phyloP scores from a whole-genome alignment of 2,113 vertebrate species.

The Scophthalmus maximus region DNA sequence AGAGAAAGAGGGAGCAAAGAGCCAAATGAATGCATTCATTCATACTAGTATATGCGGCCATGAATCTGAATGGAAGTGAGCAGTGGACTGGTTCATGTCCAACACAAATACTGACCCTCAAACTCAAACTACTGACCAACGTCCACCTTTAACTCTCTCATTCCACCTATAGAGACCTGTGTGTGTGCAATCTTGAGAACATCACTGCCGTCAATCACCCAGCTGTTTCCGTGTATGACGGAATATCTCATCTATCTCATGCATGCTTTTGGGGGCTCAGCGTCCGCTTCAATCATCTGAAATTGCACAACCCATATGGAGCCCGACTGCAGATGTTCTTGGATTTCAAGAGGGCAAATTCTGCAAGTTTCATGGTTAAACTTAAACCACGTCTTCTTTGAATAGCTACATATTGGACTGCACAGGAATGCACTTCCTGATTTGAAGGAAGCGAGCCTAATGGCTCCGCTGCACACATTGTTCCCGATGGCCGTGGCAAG shows the following conservation, averaged over 20 bases:
- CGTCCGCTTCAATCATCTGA: conserved; percentile 39
- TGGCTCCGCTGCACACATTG: conserved; percentile 60
- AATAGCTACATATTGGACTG: conserved; percentile 26
- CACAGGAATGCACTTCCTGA: conserved; percentile 42
- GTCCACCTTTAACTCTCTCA: conserved; percentile 15
- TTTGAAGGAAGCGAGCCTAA: conserved; percentile 37
- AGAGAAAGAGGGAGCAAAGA: conserved; percentile 30
- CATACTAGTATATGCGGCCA: conserved; percentile 18
- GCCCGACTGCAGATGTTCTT: conserved; percentile 19
- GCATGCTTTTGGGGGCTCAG: conserved; percentile 12
- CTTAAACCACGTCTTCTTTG: conserved; percentile 43
- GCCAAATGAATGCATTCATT: conserved; percentile 60
- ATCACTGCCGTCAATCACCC: conserved; percentile 17
- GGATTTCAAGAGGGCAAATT: conserved; percentile 32
- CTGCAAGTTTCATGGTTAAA: conserved; percentile 46
- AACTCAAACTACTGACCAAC: conserved; percentile 35
- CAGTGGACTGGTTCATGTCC: conserved; percentile 33
- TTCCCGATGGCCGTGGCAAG: conserved; percentile 34
- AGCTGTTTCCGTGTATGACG: conserved; percentile 21
- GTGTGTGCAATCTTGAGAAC: neutral
- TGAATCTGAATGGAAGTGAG: conserved; percentile 31
- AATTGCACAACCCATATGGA: conserved; percentile 20
- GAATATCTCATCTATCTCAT: conserved; percentile 25
- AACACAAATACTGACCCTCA: conserved; percentile 57
- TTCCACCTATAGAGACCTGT: conserved; percentile 9